These are phyloP conservation scores for Melanotaenia nigrans DNA, from an alignment of 2,797 vertebrate species.

Conservation along the genomic window DNA sequence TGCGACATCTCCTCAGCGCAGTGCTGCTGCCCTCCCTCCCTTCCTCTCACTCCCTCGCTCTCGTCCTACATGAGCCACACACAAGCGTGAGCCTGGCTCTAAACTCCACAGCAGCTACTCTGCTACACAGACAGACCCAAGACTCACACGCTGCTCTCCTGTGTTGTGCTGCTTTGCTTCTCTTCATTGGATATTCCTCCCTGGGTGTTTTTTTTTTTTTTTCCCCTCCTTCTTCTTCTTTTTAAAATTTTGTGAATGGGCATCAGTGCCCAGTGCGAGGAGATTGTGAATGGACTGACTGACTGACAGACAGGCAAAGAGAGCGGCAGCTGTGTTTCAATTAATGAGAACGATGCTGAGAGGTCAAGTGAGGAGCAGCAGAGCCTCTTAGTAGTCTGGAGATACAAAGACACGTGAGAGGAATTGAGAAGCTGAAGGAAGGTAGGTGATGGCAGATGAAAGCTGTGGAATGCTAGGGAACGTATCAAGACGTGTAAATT, in stretches of 20 bases:
- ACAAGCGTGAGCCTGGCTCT: constrained; percentile 75
- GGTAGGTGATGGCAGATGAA: constrained; percentile 64
- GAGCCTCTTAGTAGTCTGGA: constrained; percentile 76
- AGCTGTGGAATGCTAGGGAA: constrained; percentile 69
- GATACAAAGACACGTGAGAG: constrained; percentile 77
- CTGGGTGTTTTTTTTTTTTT: constrained; percentile 39
- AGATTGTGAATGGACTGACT: constrained; percentile 81
- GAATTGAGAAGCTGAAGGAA: constrained; percentile 63
- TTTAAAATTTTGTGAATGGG: constrained; percentile 82
- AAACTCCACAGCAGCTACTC: constrained; percentile 72
- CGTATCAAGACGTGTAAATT: constrained; percentile 74
- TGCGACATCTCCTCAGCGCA: constrained; percentile 87
- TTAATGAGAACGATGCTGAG: constrained; percentile 77
- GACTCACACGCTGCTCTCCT: constrained; percentile 65
- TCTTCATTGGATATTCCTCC: constrained; percentile 71
- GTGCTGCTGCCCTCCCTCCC: constrained; percentile 82
- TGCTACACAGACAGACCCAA: constrained; percentile 69
- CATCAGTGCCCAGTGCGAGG: constrained; percentile 59
- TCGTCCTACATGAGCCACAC: constrained; percentile 77
- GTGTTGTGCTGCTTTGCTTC: constrained; percentile 54
- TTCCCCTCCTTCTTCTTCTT: constrained; percentile 13
- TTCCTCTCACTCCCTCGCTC: constrained; percentile 78
- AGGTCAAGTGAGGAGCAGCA: constrained; percentile 76
- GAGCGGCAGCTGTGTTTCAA: constrained; percentile 62
- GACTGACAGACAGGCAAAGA: constrained; percentile 59